phyloP scores from a whole-genome alignment of 2,888 invertebrate genomes.

The Melitaea athalia region DNA sequence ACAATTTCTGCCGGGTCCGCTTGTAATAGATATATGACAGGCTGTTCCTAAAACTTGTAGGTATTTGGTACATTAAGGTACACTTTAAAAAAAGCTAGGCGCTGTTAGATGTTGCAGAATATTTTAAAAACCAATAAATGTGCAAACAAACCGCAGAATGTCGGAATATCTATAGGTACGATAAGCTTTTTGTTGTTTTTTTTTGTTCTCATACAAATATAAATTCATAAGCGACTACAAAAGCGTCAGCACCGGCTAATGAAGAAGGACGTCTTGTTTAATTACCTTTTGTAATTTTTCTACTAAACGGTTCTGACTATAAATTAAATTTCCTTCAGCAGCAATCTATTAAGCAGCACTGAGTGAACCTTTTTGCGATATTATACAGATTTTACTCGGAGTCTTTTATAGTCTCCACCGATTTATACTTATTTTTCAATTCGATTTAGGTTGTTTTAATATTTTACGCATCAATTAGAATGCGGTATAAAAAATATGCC shows the following conservation, averaged over 20 bases:
- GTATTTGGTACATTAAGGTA: no score
- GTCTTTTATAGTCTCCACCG: slow-evolving; percentile 17
- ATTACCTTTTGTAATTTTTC: slow-evolving; percentile 79
- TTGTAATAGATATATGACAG: no score
- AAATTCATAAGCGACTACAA: slow-evolving; percentile 70
- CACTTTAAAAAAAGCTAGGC: no score
- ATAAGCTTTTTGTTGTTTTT: no score
- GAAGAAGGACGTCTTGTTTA: slow-evolving; percentile 77
- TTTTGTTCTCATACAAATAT: no score
- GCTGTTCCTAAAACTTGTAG: no score
- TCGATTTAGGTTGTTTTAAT: slow-evolving; percentile 8
- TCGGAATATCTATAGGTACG: not conserved
- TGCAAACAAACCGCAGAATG: not conserved
- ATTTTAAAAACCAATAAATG: no score
- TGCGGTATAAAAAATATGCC: no score
- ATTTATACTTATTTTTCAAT: slow-evolving; percentile 14
- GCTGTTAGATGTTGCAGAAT: no score
- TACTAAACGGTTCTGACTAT: slow-evolving; percentile 65
- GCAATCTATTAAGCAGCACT: slow-evolving; percentile 58
- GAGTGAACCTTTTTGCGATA: slow-evolving; percentile 57
- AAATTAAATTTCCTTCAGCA: slow-evolving; percentile 72
- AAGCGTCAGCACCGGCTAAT: slow-evolving; percentile 66
- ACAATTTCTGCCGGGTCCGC: no score
- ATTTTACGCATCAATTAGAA: not conserved
- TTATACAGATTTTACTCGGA: slow-evolving; percentile 24